Conservation (phyloP, 2,888 invertebrate genomes). For the Axea sp. region DNA sequence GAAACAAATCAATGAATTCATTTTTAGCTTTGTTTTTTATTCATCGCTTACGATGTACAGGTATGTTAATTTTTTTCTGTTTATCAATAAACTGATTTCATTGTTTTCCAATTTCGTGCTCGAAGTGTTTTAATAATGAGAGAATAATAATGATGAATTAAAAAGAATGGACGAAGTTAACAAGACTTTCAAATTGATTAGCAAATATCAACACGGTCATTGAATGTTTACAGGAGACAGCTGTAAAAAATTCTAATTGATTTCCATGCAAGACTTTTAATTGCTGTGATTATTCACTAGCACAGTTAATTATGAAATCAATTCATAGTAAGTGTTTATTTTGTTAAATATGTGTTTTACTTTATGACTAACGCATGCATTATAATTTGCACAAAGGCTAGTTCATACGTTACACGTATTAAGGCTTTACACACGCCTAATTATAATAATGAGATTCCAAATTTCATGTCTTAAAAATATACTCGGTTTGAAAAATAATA, state of each 20-base stretch:
- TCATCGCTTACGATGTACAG: slow-evolving; percentile 12
- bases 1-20: slow-evolving; percentile 27
- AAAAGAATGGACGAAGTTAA: neutral
- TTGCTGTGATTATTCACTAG: too few species aligned
- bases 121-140: slow-evolving; percentile 1
- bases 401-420: slow-evolving; percentile 3
- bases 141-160: neutral
- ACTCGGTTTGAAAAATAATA: too few species aligned
- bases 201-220: neutral
- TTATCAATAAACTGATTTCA: slow-evolving; percentile 17
- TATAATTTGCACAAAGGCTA: neutral
- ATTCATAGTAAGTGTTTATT: slow-evolving; percentile 4
- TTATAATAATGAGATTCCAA: slow-evolving; percentile 15
- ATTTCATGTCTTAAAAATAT: too few species aligned
- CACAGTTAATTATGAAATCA: neutral
- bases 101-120: slow-evolving; percentile 17
- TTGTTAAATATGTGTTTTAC: slow-evolving; percentile 4
- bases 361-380: slow-evolving; percentile 1
- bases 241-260: too few species aligned
- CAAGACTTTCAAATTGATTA: neutral
- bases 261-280: too few species aligned
- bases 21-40: slow-evolving; percentile 31
- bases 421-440: slow-evolving; percentile 1
- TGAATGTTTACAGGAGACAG: neutral
- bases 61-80: slow-evolving; percentile 25